Evolutionary conservation across 2,888 invertebrate species (phyloP), one percentile per base, ranked within the genome.

Genomic region (Caenorhabditis macrosperma): DNA sequence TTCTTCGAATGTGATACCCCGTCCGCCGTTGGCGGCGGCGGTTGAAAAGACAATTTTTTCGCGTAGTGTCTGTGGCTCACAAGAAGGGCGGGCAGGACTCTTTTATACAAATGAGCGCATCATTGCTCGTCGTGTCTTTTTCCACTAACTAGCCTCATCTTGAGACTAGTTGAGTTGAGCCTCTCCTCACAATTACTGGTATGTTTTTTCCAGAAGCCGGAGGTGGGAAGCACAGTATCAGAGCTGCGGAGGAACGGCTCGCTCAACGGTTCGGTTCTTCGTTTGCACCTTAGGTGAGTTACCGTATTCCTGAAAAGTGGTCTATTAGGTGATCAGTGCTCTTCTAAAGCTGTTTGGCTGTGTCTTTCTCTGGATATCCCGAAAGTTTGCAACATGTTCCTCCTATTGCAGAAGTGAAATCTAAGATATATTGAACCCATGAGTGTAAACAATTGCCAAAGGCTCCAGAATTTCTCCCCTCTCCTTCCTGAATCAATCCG

Each of bases 51-150:
- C 44, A 50, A 22, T 33, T 33, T 44, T 52, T 44, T 17, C 20
- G 20, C 44, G 44, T 20, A 44, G 17, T 44, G 44, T 44, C 52
- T 54, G 30, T 68, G 44, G 48, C 33, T 59, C 44, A 44, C 17
- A 44, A 44, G 44, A 44, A 20, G 44, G 9, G 44, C 44, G 20
- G 17, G 44, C 44, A 44, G 17, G 44, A 44, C 44, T 44, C 44
- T 74, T 74, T 64, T 50, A 74, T 74, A 74, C 74, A 74, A 74
- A 74, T 74, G 74, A 74, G 64, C 64, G 57, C 74, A 74, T 72
- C 72, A 72, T 72, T 57, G 64, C 72, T 61, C 61, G 61, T 60
- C 38, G 35, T 38, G 10, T 52, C 60, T 50, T 61, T 54, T 64
- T 54, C 28, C 41, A 10, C 57, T 48, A 54, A 54, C 44, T 24